Percentiles rank a stretch among this genome's conserved stretches.
These are phyloP conservation scores for Chloroclysta siterata DNA, from an alignment of 2,888 invertebrate species.

Conservation along the genomic window DNA sequence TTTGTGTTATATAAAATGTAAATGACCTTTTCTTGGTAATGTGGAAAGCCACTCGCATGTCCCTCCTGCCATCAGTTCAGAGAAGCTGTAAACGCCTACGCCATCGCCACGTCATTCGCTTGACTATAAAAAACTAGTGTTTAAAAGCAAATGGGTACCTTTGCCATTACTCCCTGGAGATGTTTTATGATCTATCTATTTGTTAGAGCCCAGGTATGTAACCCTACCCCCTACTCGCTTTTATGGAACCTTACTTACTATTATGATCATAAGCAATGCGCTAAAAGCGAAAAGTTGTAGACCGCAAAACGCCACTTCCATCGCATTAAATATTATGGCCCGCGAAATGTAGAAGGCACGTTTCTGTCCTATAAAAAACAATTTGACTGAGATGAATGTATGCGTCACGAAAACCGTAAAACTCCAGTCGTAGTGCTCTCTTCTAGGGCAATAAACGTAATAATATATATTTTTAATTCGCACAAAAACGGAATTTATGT, in stretches of 20 bases:
- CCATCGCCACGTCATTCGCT: constrained; percentile 33
- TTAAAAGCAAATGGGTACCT: constrained; percentile 45
- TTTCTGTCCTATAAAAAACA: constrained; percentile 57
- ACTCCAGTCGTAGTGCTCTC: constrained; percentile 45
- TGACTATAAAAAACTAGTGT: constrained; percentile 48
- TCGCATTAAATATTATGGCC: constrained; percentile 49
- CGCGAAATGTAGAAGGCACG: constrained; percentile 46
- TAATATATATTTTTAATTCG: neutral
- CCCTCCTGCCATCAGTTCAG: constrained; percentile 49
- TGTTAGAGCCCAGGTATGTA: constrained; percentile 24
- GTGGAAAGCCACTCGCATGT: constrained; percentile 47
- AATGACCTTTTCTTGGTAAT: constrained; percentile 59
- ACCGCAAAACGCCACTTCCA: constrained; percentile 32
- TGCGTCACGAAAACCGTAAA: constrained; percentile 58
- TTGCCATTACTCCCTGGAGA: constrained; percentile 42
- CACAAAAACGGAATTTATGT: no score
- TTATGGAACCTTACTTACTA: constrained; percentile 34
- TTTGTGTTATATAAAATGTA: constrained; percentile 52
- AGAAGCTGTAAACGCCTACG: constrained; percentile 63
- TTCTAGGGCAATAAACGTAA: constrained; percentile 52
- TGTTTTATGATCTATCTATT: constrained; percentile 54
- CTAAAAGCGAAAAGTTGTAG: constrained; percentile 38
- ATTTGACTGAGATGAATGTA: constrained; percentile 64
- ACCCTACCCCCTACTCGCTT: constrained; percentile 20
- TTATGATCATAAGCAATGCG: constrained; percentile 26